Conservation (phyloP, 2,113 vertebrate species). For the Scortum barcoo region DNA sequence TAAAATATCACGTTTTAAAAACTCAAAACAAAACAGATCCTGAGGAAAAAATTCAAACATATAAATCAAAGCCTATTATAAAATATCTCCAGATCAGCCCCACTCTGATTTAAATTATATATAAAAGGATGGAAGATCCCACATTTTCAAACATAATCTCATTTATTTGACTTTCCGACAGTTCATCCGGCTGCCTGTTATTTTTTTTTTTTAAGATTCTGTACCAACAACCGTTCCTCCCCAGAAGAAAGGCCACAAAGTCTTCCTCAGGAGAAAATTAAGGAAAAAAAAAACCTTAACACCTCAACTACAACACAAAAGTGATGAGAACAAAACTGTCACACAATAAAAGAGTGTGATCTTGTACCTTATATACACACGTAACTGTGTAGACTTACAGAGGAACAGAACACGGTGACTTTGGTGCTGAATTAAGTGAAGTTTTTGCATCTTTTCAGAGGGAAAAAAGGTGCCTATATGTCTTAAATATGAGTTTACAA, state of each 20-base stretch:
- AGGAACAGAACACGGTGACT: conserved; percentile 63
- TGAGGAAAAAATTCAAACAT: conserved; percentile 80
- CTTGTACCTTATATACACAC: conserved; percentile 83
- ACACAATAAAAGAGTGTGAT: conserved; percentile 64
- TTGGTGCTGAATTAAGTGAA: conserved; percentile 71
- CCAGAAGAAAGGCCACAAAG: conserved; percentile 76
- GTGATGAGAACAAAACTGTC: conserved; percentile 52
- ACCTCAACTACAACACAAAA: conserved; percentile 50
- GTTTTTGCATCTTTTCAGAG: conserved; percentile 52
- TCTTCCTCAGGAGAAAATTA: conserved; percentile 51
- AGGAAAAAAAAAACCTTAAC: conserved; percentile 9
- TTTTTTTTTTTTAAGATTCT: conserved; percentile 25
- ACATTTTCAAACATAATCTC: conserved; percentile 62
- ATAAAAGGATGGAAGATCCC: conserved; percentile 69
- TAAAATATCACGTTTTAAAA: conserved; percentile 77
- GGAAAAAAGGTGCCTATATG: conserved; percentile 61
- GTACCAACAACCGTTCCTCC: conserved; percentile 60
- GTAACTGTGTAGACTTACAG: conserved; percentile 55
- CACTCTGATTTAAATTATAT: conserved; percentile 80
- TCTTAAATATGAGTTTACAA: conserved; percentile 48
- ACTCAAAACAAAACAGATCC: conserved; percentile 79
- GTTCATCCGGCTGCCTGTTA: conserved; percentile 47
- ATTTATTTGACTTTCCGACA: conserved; percentile 67
- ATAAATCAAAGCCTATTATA: conserved; percentile 67
- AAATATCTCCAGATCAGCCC: conserved; percentile 74